Base-by-base conservation (phyloP, 35 echinoderm and acorn worm species). In the Stichopus chloronotus region DNA sequence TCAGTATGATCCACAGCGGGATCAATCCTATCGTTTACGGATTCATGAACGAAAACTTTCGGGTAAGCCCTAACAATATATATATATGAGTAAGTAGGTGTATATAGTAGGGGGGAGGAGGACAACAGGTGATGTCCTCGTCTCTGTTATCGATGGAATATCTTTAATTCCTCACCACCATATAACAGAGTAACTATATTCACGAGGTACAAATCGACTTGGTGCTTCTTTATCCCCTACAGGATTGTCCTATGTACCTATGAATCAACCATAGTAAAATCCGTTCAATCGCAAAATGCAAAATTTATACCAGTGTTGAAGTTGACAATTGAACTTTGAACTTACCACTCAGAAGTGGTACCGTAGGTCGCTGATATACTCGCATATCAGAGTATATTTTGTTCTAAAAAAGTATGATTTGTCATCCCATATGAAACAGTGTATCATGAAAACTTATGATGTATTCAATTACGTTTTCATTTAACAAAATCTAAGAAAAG, bases 11-110 rank as follows among this genome's bases (percentile, higher is more conserved):
- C 19, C 95, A 98, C 80, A 95, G 94, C 56, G 95, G 95, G 57
- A 94, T 98, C 22, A 98, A 98, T 25, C 96, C 96, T 3, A 98
- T 98, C 25, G 90, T 95, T 8, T 98, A 96, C 86, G 96, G 96
- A 55, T 98, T 98, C 77, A 78, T 98, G 43, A 98, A 98, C 78
- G 96, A 98, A 86, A 93, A 90, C 9, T 98, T 98, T 74, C 78
- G 96, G 93, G 96, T 98, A 87, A 88, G 94, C 91, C 5, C 19
- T 74, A 20, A 19, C 8, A 20, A 60, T 60, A 60, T 60, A 60
- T 60, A 60, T 60, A 60, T 60, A 60, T 60, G 12, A 7, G 12
- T 60, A 60, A 7, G 12, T 60, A 60, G 6, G 12, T 60, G 12
- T 60, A 60, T 60, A 60, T 60, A 60, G n/a, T n/a, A n/a, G n/a